Percentiles rank a stretch among this genome's conserved stretches.
phyloP scores from a whole-genome alignment of 1,140 invertebrate species.

The Ceratina japonica region DNA sequence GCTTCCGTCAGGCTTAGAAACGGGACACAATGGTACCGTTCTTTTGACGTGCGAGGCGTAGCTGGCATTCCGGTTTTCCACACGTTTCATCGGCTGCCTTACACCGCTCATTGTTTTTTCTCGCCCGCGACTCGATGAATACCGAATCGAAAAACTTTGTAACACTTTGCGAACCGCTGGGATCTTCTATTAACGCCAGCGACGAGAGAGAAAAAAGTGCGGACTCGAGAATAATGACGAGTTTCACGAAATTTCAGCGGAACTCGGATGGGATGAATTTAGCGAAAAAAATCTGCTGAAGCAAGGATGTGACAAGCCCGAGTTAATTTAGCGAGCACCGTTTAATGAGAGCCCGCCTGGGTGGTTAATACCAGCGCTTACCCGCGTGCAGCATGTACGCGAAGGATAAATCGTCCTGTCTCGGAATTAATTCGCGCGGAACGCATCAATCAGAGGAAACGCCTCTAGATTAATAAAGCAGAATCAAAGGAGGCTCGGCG shows the following conservation, averaged over 20 bases:
- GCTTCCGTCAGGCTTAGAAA: conserved; percentile 61
- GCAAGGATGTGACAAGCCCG: background rate
- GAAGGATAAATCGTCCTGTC: conserved; percentile 43
- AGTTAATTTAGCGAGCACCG: conserved; percentile 43
- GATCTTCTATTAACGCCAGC: background rate
- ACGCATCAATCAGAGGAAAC: conserved; percentile 43
- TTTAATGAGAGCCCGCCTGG: conserved; percentile 29
- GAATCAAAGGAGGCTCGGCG: background rate
- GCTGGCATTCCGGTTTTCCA: conserved; percentile 28
- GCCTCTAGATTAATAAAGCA: conserved; percentile 4
- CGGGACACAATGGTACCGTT: conserved; percentile 52
- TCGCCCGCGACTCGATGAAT: background rate
- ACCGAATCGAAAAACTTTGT: background rate
- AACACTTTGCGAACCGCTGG: background rate
- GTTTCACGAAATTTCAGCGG: background rate
- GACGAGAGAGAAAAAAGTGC: background rate
- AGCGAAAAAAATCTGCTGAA: background rate
- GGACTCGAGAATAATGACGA: background rate
- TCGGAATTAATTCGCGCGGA: conserved; percentile 14
- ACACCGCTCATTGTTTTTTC: conserved; percentile 15
- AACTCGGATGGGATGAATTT: background rate
- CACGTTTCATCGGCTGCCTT: conserved; percentile 22
- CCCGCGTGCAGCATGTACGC: background rate
- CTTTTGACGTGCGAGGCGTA: conserved; percentile 41
- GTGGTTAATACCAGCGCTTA: conserved; percentile 45